phyloP scores from a whole-genome alignment of 2,888 invertebrate species.

The Epinotia nisella region DNA sequence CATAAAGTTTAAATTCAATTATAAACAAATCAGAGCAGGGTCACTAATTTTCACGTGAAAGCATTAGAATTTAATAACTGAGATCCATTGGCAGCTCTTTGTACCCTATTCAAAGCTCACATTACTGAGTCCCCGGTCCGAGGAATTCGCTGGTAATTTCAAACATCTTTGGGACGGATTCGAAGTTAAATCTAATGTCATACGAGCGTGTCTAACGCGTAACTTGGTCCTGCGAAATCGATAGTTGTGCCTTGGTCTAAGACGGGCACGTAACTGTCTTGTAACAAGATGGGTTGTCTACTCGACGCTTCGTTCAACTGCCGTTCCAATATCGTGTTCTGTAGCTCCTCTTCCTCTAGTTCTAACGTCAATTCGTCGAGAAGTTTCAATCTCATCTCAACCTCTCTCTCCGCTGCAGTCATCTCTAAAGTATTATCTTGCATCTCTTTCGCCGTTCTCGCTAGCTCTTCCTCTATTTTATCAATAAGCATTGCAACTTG shows the following conservation, averaged over 20 bases:
- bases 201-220: constrained; percentile 80
- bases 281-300: constrained; percentile 75
- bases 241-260: constrained; percentile 65
- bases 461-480: constrained; percentile 82
- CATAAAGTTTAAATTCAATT: neutral
- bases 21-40: neutral
- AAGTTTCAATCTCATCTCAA: constrained; percentile 81
- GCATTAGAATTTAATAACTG: constrained; percentile 21
- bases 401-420: constrained; percentile 78
- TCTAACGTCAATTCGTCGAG: constrained; percentile 83
- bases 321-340: constrained; percentile 79
- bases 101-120: constrained; percentile 20
- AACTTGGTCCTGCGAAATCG: constrained; percentile 59
- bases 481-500: constrained; percentile 79
- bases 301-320: constrained; percentile 77
- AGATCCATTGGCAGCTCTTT: constrained; percentile 28
- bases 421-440: constrained; percentile 80
- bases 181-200: constrained; percentile 63
- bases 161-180: constrained; percentile 63
- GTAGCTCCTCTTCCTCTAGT: constrained; percentile 79
- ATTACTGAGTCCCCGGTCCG: constrained; percentile 17
- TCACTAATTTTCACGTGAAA: neutral
- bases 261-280: constrained; percentile 79
- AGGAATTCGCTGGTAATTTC: constrained; percentile 59
- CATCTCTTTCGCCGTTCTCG: constrained; percentile 81